phyloP scores from a whole-genome alignment of 2,113 vertebrate genomes.

The Thomomys bottae region DNA sequence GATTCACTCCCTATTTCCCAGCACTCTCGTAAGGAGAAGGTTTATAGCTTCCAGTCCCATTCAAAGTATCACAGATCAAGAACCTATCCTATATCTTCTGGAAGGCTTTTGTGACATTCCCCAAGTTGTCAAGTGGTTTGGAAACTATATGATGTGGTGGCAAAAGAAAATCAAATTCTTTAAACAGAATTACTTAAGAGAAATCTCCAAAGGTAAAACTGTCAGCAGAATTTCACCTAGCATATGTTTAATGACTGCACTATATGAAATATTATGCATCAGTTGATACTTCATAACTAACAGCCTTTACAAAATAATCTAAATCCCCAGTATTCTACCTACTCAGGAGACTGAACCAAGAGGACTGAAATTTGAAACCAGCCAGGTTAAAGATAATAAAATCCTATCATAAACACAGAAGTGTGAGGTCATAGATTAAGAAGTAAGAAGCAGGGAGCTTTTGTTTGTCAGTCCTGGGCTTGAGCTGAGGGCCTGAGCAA shows the following conservation, averaged over 20 bases:
- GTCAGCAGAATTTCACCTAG: neutral
- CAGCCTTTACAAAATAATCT: constrained; percentile 12
- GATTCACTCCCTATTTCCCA: neutral
- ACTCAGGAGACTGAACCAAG: no score
- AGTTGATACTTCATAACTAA: constrained; percentile 31
- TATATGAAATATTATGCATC: constrained; percentile 44
- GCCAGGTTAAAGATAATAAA: no score
- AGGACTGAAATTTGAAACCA: no score
- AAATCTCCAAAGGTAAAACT: constrained; percentile 42
- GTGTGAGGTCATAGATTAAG: no score
- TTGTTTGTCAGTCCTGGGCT: no score
- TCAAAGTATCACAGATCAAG: neutral
- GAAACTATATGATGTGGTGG: neutral
- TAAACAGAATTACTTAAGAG: neutral
- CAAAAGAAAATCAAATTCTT: constrained; percentile 30
- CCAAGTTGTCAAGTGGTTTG: neutral
- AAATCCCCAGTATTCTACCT: neutral
- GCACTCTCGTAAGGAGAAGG: neutral
- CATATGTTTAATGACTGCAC: neutral
- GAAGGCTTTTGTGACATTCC: neutral
- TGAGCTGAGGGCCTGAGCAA: no score
- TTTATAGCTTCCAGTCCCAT: neutral
- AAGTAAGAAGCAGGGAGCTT: no score
- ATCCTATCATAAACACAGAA: no score
- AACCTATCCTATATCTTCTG: neutral